Conservation (phyloP, 2,113 vertebrate genomes). For the Sander vitreus region DNA sequence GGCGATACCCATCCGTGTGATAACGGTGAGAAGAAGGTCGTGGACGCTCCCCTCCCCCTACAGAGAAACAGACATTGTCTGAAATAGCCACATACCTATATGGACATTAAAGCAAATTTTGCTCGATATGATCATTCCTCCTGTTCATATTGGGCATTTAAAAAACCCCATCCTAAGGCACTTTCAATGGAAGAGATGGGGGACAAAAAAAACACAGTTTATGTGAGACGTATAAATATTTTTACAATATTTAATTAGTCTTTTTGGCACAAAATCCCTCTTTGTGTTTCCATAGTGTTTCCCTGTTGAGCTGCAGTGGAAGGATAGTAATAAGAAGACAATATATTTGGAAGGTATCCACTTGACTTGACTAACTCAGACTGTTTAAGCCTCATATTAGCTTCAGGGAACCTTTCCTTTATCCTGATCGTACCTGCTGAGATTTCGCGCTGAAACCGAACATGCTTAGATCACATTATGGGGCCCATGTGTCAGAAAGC, state of each 20-base stretch:
- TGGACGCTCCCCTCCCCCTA: constrained; percentile 92
- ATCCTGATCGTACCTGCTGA: constrained; percentile 18
- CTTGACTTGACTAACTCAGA: neutral
- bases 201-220: no score
- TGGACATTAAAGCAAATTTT: neutral
- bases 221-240: no score
- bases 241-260: no score
- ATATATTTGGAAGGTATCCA: neutral
- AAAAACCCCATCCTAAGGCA: neutral
- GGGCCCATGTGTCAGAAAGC: constrained; percentile 20
- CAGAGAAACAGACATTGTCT: constrained; percentile 26
- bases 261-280: neutral
- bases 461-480: constrained; percentile 26
- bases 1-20: constrained; percentile 96
- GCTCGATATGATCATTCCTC: neutral
- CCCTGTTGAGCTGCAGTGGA: neutral
- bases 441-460: constrained; percentile 10
- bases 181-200: neutral
- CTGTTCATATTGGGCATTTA: neutral
- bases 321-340: neutral
- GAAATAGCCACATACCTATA: no score
- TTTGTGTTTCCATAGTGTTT: neutral
- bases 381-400: neutral
- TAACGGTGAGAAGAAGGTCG: constrained; percentile 94
- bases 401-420: constrained; percentile 10